Percentiles rank a stretch among this genome's conserved stretches.
These are phyloP conservation scores for Listrodromus nycthemerus DNA, from an alignment of 2,888 invertebrate genomes.

Conservation along the genomic window DNA sequence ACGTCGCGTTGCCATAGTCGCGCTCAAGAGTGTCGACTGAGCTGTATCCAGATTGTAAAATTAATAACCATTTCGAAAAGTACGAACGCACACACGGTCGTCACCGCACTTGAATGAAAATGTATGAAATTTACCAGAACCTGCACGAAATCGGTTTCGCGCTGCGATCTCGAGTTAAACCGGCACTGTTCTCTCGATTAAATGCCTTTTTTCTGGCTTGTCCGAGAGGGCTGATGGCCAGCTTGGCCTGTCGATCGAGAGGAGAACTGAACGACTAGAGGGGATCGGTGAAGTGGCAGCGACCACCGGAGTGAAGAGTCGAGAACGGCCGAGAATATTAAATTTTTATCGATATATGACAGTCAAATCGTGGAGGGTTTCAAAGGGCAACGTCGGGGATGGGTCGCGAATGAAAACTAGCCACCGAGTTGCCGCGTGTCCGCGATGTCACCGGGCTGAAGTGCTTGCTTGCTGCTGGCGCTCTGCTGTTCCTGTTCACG, in stretches of 20 bases:
- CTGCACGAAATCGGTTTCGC: constrained; percentile 18
- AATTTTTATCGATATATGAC: constrained; percentile 38
- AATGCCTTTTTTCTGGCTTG: constrained; percentile 8
- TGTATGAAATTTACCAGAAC: not conserved
- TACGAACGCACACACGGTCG: not conserved
- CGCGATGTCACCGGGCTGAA: not conserved
- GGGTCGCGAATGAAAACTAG: constrained; percentile 31
- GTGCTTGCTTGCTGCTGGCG: constrained; percentile 6
- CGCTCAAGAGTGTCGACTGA: too few species aligned
- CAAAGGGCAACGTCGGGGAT: constrained; percentile 17
- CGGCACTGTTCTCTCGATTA: constrained; percentile 30
- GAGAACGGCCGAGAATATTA: constrained; percentile 32
- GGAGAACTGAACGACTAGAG: constrained; percentile 18
- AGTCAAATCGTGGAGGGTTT: constrained; percentile 21
- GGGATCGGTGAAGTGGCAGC: constrained; percentile 22
- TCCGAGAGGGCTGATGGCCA: constrained; percentile 15
- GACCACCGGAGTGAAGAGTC: constrained; percentile 24
- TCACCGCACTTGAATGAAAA: constrained; percentile 6
- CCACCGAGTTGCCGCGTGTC: constrained; percentile 1
- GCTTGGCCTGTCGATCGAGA: constrained; percentile 27
- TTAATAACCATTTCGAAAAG: constrained; percentile 30
- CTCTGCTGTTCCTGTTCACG: not conserved
- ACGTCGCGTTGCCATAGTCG: too few species aligned
- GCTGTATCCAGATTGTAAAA: not conserved
- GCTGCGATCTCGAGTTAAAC: constrained; percentile 1